Percentiles rank a stretch among this genome's conserved stretches.
phyloP scores from a whole-genome alignment of 2,888 invertebrate genomes.

The Pseudococcus longispinus region DNA sequence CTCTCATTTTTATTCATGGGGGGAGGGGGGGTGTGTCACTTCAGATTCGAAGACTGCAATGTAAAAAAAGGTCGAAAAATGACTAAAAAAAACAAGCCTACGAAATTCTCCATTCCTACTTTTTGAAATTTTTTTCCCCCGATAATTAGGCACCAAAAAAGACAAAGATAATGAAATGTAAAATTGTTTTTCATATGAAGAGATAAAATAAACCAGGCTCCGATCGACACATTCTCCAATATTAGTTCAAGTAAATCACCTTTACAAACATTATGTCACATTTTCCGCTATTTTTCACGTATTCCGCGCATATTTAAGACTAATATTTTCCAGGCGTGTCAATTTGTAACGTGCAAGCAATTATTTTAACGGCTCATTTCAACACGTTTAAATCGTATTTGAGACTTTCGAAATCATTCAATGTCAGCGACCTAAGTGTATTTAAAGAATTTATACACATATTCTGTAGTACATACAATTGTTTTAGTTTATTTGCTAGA shows the following conservation, averaged over 20 bases:
- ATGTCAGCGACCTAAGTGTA: constrained; percentile 34
- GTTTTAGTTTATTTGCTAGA: neutral
- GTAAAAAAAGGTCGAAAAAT: too few species aligned
- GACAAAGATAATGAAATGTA: neutral
- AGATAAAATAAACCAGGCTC: neutral
- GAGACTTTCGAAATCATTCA: constrained; percentile 37
- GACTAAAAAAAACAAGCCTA: neutral
- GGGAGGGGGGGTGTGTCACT: too few species aligned
- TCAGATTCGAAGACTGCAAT: too few species aligned
- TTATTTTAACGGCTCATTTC: constrained; percentile 21
- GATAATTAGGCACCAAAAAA: neutral
- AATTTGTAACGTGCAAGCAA: constrained; percentile 20
- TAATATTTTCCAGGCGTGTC: constrained; percentile 46
- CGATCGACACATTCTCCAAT: neutral
- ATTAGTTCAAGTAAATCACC: constrained; percentile 12
- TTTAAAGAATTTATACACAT: constrained; percentile 6
- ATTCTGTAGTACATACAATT: neutral
- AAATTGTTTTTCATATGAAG: neutral
- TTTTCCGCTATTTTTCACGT: constrained; percentile 34
- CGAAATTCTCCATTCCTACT: neutral
- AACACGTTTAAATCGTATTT: constrained; percentile 9
- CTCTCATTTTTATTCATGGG: too few species aligned
- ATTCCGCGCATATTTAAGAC: constrained; percentile 20
- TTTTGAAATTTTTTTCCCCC: neutral
- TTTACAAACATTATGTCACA: constrained; percentile 24